Percentiles rank a stretch among this genome's conserved stretches.
Evolutionary conservation across 2,797 vertebrate genomes (phyloP).

Genomic region (Astyanax mexicanus): DNA sequence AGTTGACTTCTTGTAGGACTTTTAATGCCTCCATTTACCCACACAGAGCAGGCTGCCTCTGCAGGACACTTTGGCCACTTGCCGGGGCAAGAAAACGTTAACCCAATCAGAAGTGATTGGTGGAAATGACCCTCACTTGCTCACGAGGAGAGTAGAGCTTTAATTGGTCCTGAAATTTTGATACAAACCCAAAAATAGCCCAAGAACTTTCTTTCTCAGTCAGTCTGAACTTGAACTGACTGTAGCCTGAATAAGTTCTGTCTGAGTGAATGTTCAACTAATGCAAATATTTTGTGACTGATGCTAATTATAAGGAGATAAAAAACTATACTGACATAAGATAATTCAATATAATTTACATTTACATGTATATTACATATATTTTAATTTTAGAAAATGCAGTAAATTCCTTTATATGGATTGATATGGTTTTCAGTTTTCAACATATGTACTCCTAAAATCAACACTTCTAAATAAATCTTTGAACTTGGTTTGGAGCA

Average conservation of each 20-base stretch:
- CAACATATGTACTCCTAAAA: too few relatives aligned
- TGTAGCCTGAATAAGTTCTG: not conserved
- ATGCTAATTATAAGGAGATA: too few relatives aligned
- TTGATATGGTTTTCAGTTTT: too few relatives aligned
- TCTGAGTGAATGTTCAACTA: too few relatives aligned
- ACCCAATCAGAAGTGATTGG: slow-evolving; percentile 37
- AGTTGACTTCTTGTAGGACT: not conserved
- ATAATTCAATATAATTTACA: too few relatives aligned
- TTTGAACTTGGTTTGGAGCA: too few relatives aligned
- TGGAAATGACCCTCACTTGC: slow-evolving; percentile 24
- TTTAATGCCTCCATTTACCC: slow-evolving; percentile 29
- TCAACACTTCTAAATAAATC: too few relatives aligned
- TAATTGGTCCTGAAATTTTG: not conserved
- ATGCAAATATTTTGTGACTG: not conserved
- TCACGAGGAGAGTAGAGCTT: not conserved
- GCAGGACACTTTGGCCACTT: not conserved
- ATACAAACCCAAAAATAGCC: not conserved
- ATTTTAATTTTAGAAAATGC: too few relatives aligned
- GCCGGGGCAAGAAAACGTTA: slow-evolving; percentile 19
- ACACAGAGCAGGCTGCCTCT: not conserved
- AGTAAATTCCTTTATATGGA: too few relatives aligned
- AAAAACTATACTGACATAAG: too few relatives aligned
- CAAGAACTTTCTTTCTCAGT: not conserved
- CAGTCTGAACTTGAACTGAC: not conserved
- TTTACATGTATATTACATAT: too few relatives aligned